A percentile compares a stretch with the other conserved stretches of the same genome.
phyloP scores from a whole-genome alignment of 2,113 vertebrate genomes.

The Brachypodius melanocephalos region DNA sequence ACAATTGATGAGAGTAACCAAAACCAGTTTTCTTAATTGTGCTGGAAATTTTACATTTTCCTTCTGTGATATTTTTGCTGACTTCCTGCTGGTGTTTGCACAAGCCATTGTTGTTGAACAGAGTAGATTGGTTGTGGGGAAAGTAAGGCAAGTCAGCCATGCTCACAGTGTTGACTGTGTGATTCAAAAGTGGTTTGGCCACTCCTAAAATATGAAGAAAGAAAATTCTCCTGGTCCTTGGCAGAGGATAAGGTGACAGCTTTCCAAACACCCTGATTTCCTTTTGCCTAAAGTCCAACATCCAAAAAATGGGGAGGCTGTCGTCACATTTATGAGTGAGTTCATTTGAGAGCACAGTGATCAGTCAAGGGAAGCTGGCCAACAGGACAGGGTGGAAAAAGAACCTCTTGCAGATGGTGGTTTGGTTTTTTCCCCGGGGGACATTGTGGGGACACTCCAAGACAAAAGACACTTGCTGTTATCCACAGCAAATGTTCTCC shows the following conservation, averaged over 20 bases:
- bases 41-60: neutral
- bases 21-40: neutral
- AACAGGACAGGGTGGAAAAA: neutral
- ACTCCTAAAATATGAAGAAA: slow-evolving; percentile 8
- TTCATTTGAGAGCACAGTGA: slow-evolving; percentile 20
- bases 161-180: slow-evolving; percentile 2
- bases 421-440: neutral
- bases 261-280: slow-evolving; percentile 55
- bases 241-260: slow-evolving; percentile 30
- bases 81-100: neutral
- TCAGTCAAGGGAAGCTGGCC: neutral
- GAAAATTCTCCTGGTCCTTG: slow-evolving; percentile 61
- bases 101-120: neutral
- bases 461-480: neutral
- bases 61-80: neutral
- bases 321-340: slow-evolving; percentile 1
- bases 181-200: slow-evolving; percentile 57
- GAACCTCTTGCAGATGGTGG: neutral
- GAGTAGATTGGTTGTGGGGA: neutral
- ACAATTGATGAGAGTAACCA: neutral
- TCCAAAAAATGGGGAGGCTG: slow-evolving; percentile 25
- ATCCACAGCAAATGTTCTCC: neutral
- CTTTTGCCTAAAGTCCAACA: slow-evolving; percentile 17
- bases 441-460: neutral
- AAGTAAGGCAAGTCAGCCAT: neutral